These are phyloP conservation scores for Sylvilagus bachmani DNA, from an alignment of 2,113 vertebrate genomes.

Conservation along the genomic window DNA sequence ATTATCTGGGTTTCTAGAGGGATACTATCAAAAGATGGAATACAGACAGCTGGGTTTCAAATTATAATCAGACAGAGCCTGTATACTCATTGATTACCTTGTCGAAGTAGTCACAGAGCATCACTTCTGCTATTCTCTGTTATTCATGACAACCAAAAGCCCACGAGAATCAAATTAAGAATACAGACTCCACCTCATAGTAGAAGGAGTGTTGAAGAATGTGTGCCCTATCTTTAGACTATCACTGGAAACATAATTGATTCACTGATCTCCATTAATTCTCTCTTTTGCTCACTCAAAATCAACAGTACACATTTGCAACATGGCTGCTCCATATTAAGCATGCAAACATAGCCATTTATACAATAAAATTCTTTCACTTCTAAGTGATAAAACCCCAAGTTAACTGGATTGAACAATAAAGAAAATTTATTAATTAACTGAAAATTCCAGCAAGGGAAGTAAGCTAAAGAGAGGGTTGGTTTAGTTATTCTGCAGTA, in stretches of 20 bases:
- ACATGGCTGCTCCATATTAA: not conserved
- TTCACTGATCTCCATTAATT: not conserved
- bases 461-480: not conserved
- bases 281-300: not conserved
- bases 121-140: not conserved
- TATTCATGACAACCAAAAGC: not conserved
- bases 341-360: not conserved
- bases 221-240: not conserved
- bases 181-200: not conserved
- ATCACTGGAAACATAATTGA: not conserved
- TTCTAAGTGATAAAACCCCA: not conserved
- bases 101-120: accelerated
- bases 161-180: not conserved
- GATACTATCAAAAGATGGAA: not conserved
- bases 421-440: not conserved
- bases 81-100: not conserved
- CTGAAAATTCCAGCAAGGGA: not conserved
- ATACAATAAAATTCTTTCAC: not conserved
- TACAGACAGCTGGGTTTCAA: not conserved
- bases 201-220: not conserved
- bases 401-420: not conserved
- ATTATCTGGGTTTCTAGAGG: not conserved
- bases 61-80: not conserved
- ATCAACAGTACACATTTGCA: not conserved
- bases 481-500: not conserved